Conservation (phyloP, 2,797 vertebrate species). For the Brachyalestes nurse region DNA sequence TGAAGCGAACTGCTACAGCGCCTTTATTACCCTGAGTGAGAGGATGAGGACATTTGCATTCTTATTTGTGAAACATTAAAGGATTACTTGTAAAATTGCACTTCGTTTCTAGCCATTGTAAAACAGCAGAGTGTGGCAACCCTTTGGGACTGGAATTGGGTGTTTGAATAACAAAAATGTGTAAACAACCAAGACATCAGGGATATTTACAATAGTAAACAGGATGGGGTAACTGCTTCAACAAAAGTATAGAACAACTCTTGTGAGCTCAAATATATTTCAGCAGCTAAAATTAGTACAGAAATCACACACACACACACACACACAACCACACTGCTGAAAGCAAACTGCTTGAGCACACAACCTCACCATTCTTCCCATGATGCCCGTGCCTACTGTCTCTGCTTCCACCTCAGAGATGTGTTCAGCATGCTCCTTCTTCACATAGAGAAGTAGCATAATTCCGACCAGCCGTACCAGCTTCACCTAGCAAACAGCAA, state of each 20-base stretch:
- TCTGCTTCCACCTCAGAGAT: constrained; percentile 90
- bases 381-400: constrained; percentile 94
- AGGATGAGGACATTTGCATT: not conserved
- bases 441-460: constrained; percentile 93
- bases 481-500: constrained; percentile 83
- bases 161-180: not conserved
- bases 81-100: not conserved
- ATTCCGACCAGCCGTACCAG: constrained; percentile 92
- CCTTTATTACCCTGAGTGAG: constrained; percentile 93
- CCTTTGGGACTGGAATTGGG: not conserved
- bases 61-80: not conserved
- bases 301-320: not conserved
- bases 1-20: constrained; percentile 91
- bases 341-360: not conserved
- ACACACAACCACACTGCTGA: not conserved
- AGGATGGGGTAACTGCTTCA: not conserved
- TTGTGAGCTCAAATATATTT: not conserved
- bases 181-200: not conserved
- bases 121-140: not conserved
- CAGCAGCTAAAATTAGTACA: not conserved
- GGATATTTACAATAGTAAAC: not conserved
- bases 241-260: not conserved
- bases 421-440: constrained; percentile 85
- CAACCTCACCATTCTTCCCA: constrained; percentile 94
- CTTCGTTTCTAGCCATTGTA: not conserved